Percentiles rank a stretch among this genome's conserved stretches.
Evolutionary conservation across 2,888 invertebrate species (phyloP).

Genomic region (Meghimatium bilineatum): DNA sequence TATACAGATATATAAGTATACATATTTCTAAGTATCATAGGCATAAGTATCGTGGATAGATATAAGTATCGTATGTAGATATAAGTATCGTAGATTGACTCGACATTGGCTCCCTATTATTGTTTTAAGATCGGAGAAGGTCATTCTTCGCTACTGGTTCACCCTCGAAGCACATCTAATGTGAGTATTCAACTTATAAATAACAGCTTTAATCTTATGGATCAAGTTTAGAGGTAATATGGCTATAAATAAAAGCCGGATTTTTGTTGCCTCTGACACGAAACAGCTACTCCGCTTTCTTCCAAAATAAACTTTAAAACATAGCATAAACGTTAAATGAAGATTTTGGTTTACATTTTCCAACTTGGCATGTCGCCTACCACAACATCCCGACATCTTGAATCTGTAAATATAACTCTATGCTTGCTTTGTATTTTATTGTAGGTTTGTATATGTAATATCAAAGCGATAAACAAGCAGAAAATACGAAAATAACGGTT

Average conservation of each 20-base stretch:
- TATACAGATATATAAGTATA: no score
- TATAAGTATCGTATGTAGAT: no score
- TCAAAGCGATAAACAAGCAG: background rate
- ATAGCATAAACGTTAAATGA: background rate
- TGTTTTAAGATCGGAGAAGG: no score
- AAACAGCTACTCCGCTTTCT: background rate
- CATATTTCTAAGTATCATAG: no score
- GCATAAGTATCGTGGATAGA: no score
- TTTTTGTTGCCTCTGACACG: background rate
- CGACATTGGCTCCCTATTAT: no score
- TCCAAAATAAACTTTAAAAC: conserved; percentile 6
- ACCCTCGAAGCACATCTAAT: no score
- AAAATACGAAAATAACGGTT: background rate
- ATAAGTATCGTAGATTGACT: no score
- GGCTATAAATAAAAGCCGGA: background rate
- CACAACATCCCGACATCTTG: background rate
- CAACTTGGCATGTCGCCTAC: background rate
- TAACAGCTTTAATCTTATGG: background rate
- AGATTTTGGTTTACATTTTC: conserved; percentile 10
- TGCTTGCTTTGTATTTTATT: background rate
- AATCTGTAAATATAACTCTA: background rate
- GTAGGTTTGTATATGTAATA: background rate
- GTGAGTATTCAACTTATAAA: background rate
- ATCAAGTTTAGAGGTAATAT: background rate
- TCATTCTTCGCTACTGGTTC: no score